These are phyloP conservation scores for Trachemys scripta DNA, from an alignment of 2,113 vertebrate genomes.

Conservation along the genomic window DNA sequence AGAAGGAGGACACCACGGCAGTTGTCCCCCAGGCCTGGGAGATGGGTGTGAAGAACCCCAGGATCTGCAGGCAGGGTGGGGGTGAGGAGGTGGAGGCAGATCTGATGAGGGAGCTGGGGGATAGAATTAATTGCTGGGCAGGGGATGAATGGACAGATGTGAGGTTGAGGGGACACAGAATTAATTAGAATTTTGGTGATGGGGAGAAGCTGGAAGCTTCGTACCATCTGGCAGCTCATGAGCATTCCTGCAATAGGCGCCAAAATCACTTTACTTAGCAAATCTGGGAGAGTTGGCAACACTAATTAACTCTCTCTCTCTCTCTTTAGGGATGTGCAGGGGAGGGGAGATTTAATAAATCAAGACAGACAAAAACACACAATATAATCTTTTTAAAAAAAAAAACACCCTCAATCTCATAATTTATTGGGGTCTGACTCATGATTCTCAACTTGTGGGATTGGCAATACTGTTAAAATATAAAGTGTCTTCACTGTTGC, in stretches of 20 bases:
- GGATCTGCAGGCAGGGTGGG: neutral
- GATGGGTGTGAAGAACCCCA: neutral
- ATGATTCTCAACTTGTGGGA: neutral
- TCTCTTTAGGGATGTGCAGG: neutral
- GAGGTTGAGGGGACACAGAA: rapidly evolving
- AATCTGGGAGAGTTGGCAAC: neutral
- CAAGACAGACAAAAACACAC: neutral
- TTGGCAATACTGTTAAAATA: neutral
- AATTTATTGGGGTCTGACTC: slow-evolving; percentile 15
- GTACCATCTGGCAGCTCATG: neutral
- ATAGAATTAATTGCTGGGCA: neutral
- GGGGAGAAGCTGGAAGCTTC: neutral
- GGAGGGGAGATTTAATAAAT: neutral
- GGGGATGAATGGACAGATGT: neutral
- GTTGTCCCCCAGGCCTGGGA: neutral
- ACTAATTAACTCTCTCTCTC: neutral
- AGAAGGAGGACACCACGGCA: neutral
- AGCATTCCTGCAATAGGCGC: neutral
- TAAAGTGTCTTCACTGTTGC: rapidly evolving
- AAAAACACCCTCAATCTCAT: rapidly evolving
- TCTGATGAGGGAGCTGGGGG: neutral
- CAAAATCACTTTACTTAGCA: neutral
- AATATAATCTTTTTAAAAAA: neutral
- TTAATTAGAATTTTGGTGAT: rapidly evolving
- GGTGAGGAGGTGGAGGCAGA: neutral